Evolutionary conservation across 2,888 invertebrate species (phyloP), one percentile per base, ranked within the genome.

Genomic region (Trichacis sp.): DNA sequence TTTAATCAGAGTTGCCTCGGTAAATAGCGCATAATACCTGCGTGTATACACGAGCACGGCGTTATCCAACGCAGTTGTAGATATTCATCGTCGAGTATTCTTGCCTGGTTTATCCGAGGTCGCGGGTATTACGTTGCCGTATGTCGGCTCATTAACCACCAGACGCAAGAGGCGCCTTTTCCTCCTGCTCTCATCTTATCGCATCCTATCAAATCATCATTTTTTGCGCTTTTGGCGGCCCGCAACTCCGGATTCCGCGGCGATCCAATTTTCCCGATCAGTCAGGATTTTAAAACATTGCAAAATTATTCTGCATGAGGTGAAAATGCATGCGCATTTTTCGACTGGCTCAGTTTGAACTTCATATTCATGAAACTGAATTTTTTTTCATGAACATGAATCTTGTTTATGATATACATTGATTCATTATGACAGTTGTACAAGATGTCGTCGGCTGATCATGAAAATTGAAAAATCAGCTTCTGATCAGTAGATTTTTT

Each of bases 171-270:
- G 62, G 57, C 54, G 54, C 67, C 61, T 70, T 75, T 74, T 69
- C 67, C 49, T 60, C 66, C 69, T 70, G 50, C 60, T 59, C 33
- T 64, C 73, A 73, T 65, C 69, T 72, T 63, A 67, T 72, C 68
- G 57, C 47, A 55, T 46, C 47, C 60, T 70, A 62, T 45, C 18
- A 18, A 33, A 53, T 55, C 61, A 67, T 56, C 30, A 33, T 33
- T 33, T 53, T 38, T 19, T 46, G 57, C 50, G 47, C 46, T 64
- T 49, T n/a, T 53, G 30, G 46, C 49, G 49, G 49, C 45, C 14
- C 14, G 40, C 42, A 24, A 24, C 24, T 24, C 24, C 24, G 24
- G 8, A 8, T 24, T 24, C 24, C 24, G 24, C 4, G 8, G 24
- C 24, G 3, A 24, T 24, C 4, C 24, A 24, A 24, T 24, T 24